phyloP scores from a whole-genome alignment of 2,797 vertebrate species.

The Chelonia mydas region DNA sequence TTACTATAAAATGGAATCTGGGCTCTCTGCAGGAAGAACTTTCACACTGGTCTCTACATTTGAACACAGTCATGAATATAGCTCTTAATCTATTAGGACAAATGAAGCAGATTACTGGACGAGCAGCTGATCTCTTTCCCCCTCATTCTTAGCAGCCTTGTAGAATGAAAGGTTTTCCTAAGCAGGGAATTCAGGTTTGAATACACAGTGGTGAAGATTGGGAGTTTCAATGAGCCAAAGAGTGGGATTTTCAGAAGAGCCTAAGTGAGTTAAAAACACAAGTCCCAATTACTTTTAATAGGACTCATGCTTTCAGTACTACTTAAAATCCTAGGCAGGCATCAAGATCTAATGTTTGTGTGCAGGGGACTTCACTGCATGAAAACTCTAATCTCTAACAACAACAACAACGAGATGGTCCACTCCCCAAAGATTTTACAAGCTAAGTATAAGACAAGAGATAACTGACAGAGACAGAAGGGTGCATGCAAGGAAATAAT shows the following conservation, averaged over 20 bases:
- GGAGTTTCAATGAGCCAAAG: background rate
- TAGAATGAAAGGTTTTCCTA: background rate
- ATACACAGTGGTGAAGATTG: background rate
- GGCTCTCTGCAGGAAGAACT: background rate
- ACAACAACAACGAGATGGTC: background rate
- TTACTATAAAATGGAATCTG: accelerated
- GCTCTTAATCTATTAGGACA: background rate
- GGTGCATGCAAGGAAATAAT: background rate
- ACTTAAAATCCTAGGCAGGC: background rate
- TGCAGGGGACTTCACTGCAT: background rate
- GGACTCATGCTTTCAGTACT: accelerated
- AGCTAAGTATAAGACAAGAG: background rate
- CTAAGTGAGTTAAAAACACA: background rate
- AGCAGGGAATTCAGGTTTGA: background rate
- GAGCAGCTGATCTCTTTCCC: background rate
- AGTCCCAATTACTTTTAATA: accelerated
- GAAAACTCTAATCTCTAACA: background rate
- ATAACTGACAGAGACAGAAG: background rate
- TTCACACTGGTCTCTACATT: accelerated
- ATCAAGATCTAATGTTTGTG: accelerated
- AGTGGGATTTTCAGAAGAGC: background rate
- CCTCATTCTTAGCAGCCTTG: background rate
- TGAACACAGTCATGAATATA: background rate
- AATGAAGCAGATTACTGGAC: background rate
- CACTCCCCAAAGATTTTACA: background rate